Base-by-base conservation (phyloP, 92 coral and sea anemone species). In the Chrysogorgia sp. region DNA sequence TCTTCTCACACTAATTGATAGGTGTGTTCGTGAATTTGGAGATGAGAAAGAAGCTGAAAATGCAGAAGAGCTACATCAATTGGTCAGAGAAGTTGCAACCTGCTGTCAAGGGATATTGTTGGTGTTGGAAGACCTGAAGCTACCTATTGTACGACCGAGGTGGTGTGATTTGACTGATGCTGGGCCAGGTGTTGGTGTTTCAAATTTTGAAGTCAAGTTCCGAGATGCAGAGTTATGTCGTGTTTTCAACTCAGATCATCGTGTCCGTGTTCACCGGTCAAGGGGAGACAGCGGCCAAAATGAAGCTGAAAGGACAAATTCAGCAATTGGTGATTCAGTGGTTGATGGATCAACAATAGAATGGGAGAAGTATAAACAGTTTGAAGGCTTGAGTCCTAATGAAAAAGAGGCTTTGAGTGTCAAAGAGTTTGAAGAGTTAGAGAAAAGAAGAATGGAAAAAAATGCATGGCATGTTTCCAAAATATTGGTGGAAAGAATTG, bases 101-200 rank as follows among this genome's bases (percentile, higher is more conserved):
- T 63, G 70, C 45, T 63, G 70, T 63, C 40, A 63, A 28, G 45
- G 70, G 20, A 29, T 63, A 10, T 33, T 63, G 45, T 9, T 1
- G 40, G 25, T 63, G 25, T 22, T 3, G 1, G 33, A 63, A 17
- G 74, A 66, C 15, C 34, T 40, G 2, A 69, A 80, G 50, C 50
- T 80, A 2, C 84, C 84, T 22, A 29, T 23, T 56, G 77, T 80
- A 34, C 67, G 67, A 40, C 69, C 79, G 0, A 55, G 65, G 41
- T 81, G 84, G 84, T 34, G 8, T 17, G 59, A 52, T 23, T 52
- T 52, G 17, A 52, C 59, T 5, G 59, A 52, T 52, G 59, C 85
- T 40, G 82, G 82, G n/a, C 86, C 65, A 34, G 86, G 86, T 10
- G 82, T 82, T 21, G 82, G 67, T 20, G 64, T 75, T 3, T 74